Evolutionary conservation across 2,888 invertebrate species (phyloP).

Genomic region (Limulus polyphemus): DNA sequence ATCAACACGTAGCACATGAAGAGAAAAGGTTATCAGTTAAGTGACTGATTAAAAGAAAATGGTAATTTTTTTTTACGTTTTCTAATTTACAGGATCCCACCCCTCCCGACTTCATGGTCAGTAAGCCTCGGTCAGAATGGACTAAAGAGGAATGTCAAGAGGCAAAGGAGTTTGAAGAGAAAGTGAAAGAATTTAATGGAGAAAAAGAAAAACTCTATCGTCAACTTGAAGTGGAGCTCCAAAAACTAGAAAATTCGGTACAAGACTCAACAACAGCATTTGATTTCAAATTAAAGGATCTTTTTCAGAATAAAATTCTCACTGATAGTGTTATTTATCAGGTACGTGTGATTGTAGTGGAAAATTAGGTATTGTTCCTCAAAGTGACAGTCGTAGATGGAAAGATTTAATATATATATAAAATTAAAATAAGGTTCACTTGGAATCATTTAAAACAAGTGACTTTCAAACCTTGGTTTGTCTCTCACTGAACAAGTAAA

Average conservation of each 20-base stretch:
- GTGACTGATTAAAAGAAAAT: too few species aligned
- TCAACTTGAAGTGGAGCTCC: not conserved
- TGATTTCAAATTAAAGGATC: not conserved
- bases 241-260: not conserved
- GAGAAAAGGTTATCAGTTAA: too few species aligned
- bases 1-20: too few species aligned
- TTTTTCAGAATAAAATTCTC: not conserved
- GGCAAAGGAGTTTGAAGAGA: not conserved
- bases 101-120: not conserved
- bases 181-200: not conserved
- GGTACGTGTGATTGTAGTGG: not conserved
- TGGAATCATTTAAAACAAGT: too few species aligned
- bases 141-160: not conserved
- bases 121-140: not conserved
- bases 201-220: not conserved
- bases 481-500: too few species aligned
- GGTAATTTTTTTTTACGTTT: not conserved
- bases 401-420: too few species aligned
- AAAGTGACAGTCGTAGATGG: too few species aligned
- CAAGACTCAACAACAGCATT: not conserved
- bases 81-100: not conserved
- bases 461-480: too few species aligned
- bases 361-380: too few species aligned
- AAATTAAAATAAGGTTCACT: too few species aligned
- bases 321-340: not conserved